Evolutionary conservation across 1,140 invertebrate genomes (phyloP).

Genomic region (Drosophila nannoptera): DNA sequence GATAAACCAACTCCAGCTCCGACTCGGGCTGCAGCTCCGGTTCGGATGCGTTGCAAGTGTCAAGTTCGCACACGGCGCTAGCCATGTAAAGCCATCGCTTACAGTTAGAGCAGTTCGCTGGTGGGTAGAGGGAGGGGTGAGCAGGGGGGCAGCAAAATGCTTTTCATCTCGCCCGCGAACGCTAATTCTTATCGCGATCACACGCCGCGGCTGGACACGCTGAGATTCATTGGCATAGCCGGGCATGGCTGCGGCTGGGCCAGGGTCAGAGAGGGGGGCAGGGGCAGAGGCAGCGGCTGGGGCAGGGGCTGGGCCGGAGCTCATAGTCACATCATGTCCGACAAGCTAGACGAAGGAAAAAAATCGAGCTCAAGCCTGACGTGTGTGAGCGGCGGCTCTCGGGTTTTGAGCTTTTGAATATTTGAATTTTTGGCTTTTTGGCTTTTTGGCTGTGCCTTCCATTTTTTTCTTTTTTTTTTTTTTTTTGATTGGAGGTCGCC

Average conservation of each 20-base stretch:
- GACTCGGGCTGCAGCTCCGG: not conserved
- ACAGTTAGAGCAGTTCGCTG: conserved; percentile 27
- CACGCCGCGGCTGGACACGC: conserved; percentile 39
- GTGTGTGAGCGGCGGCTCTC: conserved; percentile 25
- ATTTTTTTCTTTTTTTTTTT: conserved; percentile 6
- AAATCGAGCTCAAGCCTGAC: conserved; percentile 49
- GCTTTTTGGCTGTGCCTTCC: not conserved
- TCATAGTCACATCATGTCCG: conserved; percentile 55
- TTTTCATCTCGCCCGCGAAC: conserved; percentile 43
- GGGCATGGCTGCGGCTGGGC: not conserved
- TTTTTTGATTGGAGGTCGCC: conserved; percentile 4
- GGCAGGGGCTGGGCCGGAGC: not conserved
- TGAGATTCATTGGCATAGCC: conserved; percentile 37
- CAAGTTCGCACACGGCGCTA: conserved; percentile 36
- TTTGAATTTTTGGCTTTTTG: not conserved
- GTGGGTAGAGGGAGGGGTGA: not conserved
- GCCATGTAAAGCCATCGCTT: conserved; percentile 48
- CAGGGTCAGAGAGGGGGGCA: not conserved
- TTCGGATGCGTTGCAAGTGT: conserved; percentile 20
- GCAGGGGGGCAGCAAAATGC: conserved; percentile 7
- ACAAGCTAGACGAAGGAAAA: conserved; percentile 37
- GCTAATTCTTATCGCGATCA: conserved; percentile 51
- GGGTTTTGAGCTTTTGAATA: conserved; percentile 7
- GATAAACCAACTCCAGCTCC: conserved; percentile 17
- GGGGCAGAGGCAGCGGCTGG: not conserved